A percentile compares a stretch with the other conserved stretches of the same genome.
These are phyloP conservation scores for Geopemphigus sp. DNA, from an alignment of 1,140 invertebrate genomes.

Conservation along the genomic window DNA sequence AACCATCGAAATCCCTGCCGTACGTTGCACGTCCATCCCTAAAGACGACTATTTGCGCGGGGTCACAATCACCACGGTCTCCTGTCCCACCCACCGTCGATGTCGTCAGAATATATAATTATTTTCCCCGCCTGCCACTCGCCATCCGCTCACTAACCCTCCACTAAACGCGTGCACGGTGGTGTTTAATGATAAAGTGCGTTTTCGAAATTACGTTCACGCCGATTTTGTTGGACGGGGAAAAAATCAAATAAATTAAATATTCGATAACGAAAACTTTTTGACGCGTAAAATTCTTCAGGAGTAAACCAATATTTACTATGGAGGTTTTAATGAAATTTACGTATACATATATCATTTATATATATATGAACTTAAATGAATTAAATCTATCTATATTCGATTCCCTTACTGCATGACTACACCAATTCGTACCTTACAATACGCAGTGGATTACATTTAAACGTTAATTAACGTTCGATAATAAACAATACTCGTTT, in stretches of 20 bases:
- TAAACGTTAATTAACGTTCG: not conserved
- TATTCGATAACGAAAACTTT: not conserved
- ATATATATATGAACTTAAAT: not conserved
- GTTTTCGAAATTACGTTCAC: too few species aligned
- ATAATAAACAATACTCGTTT: not conserved
- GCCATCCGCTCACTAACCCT: too few species aligned
- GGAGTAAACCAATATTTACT: conserved; percentile 15
- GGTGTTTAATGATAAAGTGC: too few species aligned
- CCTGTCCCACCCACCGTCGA: too few species aligned
- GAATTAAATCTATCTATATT: not conserved
- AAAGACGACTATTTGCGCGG: too few species aligned
- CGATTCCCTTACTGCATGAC: not conserved
- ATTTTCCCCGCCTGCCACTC: not conserved
- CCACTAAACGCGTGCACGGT: too few species aligned
- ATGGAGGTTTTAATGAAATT: not conserved
- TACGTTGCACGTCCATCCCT: too few species aligned
- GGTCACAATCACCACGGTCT: not conserved
- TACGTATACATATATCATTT: not conserved
- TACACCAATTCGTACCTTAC: too few species aligned
- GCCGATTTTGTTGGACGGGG: not conserved
- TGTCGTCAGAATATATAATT: not conserved
- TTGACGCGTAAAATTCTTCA: not conserved
- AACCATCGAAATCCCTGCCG: too few species aligned
- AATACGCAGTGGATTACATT: not conserved
- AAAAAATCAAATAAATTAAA: not conserved